Conservation (phyloP, 2,113 vertebrate genomes). For the Zapus hudsonius region DNA sequence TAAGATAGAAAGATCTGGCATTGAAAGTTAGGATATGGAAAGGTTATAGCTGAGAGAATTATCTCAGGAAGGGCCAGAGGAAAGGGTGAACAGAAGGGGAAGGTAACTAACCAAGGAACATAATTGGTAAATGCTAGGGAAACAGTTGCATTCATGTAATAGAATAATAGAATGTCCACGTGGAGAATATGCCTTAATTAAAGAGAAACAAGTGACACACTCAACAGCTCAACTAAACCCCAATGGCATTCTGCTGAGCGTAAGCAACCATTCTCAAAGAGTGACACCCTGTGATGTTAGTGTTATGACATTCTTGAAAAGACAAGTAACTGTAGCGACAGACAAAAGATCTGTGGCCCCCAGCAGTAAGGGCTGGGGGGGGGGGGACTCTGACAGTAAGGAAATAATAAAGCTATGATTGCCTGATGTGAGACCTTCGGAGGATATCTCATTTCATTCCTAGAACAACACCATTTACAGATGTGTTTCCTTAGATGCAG, state of each 20-base stretch:
- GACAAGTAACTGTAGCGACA: not conserved
- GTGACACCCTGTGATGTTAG: not conserved
- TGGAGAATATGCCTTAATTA: not conserved
- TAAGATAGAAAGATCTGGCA: not conserved
- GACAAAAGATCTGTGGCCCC: not conserved
- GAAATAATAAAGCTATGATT: not conserved
- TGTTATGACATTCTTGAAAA: not conserved
- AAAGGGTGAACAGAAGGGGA: not conserved
- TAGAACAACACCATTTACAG: not conserved
- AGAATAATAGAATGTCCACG: not conserved
- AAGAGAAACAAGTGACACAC: not conserved
- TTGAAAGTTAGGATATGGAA: not conserved
- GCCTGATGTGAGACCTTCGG: not conserved
- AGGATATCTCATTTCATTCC: not conserved
- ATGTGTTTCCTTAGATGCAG: not conserved
- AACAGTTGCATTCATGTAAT: not conserved
- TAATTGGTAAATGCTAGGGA: not conserved
- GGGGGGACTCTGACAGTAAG: not conserved
- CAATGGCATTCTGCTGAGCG: not conserved
- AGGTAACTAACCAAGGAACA: not conserved
- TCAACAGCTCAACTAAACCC: not conserved
- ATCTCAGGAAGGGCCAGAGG: not conserved
- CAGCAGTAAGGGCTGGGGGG: not conserved
- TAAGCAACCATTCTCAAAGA: not conserved
- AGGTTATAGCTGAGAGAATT: not conserved